Evolutionary conservation across 2,113 vertebrate genomes (phyloP), one percentile per base, ranked within the genome.

Genomic region (Limnothrissa miodon): DNA sequence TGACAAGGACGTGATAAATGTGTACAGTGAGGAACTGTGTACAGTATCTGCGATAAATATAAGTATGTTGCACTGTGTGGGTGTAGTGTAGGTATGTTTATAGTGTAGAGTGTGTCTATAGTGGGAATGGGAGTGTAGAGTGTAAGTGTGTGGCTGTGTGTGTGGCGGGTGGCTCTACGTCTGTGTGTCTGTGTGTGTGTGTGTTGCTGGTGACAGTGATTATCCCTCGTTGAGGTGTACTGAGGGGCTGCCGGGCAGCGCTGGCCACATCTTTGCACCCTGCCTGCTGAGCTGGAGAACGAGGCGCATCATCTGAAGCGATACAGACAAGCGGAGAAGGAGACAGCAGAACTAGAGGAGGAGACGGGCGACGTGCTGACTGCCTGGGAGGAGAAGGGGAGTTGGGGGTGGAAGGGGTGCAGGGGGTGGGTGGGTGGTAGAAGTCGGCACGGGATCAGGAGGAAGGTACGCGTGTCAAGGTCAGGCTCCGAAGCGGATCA

Each of bases 241-340:
- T 79, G 84, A 56, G 5, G 74, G 85, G 29, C 66, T 4, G 79
- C 66, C 25, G 78, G 80, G 82, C 79, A 66, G 78, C 80, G 79
- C 85, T 83, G 86, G 83, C 74, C 83, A 91, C 89, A 91, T 93
- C 74, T 33, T 86, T 83, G 82, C 78, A 79, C 84, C 83, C 53
- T 84, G 29, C 1, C 78, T 83, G 82, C 66, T 66, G 74, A 81
- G 79, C 89, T 79, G 87, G 85, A 86, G 89, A 82, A 39, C 6
- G 78, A 82, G 13, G 80, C 82, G 45, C n/a, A 66, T 81, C 53
- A 56, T 53, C 42, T 39, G 80, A 74, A 74, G n/a, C 17, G 80
- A 74, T 11, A 2, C n/a, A 25, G 5, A 29, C n/a, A 8, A 5
- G 56, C 46, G 3, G 15, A 48, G 46, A 48, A 17, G 51, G 23